These are phyloP conservation scores for Toxotes jaculatrix DNA, from an alignment of 2,113 vertebrate genomes.

Conservation along the genomic window DNA sequence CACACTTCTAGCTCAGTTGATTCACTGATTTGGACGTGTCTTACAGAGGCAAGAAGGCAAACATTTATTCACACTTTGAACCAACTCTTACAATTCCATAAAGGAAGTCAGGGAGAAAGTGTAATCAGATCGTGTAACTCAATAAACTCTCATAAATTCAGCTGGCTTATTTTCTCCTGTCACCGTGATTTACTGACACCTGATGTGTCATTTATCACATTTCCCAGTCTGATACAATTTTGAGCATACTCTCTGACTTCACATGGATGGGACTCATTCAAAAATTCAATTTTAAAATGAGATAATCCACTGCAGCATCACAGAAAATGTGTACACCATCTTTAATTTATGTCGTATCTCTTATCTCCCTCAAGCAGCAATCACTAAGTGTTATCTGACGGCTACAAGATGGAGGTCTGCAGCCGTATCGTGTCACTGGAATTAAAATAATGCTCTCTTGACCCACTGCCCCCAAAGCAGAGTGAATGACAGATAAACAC, in stretches of 20 bases:
- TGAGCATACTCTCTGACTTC: not conserved
- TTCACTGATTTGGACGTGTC: slow-evolving; percentile 69
- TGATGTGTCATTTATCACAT: slow-evolving; percentile 10
- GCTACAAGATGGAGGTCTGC: slow-evolving; percentile 48
- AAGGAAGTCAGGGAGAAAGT: slow-evolving; percentile 24
- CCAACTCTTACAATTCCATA: slow-evolving; percentile 39
- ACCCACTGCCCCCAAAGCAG: slow-evolving; percentile 41
- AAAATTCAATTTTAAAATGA: slow-evolving; percentile 26
- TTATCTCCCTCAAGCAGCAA: slow-evolving; percentile 69
- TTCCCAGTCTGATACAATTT: not conserved
- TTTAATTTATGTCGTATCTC: slow-evolving; percentile 58
- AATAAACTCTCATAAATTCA: slow-evolving; percentile 28
- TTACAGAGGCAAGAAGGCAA: slow-evolving; percentile 65
- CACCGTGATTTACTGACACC: not conserved
- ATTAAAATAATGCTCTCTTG: slow-evolving; percentile 66
- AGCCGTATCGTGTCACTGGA: slow-evolving; percentile 40
- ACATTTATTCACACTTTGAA: slow-evolving; percentile 74
- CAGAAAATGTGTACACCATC: slow-evolving; percentile 34
- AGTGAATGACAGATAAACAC: slow-evolving; percentile 6
- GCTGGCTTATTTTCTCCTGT: slow-evolving; percentile 9
- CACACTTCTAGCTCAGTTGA: slow-evolving; percentile 60
- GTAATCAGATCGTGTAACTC: slow-evolving; percentile 5
- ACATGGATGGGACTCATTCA: not conserved
- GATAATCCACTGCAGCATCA: slow-evolving; percentile 4
- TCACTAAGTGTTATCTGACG: slow-evolving; percentile 62